Percentiles rank a stretch among this genome's conserved stretches.
Conservation (phyloP, 2,888 invertebrate genomes). For the Bhutanitis thaidina region DNA sequence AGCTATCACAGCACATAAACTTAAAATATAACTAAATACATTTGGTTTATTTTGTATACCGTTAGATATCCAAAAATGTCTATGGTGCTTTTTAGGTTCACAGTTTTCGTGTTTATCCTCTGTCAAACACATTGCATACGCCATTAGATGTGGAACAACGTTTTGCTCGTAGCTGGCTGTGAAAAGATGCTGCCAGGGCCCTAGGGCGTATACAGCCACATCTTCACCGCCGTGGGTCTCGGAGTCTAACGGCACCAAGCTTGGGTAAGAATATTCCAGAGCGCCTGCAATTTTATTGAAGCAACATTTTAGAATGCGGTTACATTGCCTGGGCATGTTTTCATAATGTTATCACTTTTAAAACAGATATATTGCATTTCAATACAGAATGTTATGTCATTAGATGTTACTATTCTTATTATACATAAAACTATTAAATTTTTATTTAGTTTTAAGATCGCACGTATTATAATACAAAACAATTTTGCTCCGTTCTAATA, state of each 20-base stretch:
- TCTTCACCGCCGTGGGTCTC: constrained; percentile 90
- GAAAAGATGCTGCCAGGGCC: constrained; percentile 90
- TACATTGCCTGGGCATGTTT: too few relatives aligned
- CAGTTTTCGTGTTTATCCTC: constrained; percentile 70
- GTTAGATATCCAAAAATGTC: constrained; percentile 32
- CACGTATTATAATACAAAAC: too few relatives aligned
- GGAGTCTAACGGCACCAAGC: constrained; percentile 79
- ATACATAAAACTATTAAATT: too few relatives aligned
- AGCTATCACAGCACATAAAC: constrained; percentile 45
- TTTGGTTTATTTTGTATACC: constrained; percentile 27
- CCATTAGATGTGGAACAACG: constrained; percentile 87
- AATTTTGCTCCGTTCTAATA: too few relatives aligned
- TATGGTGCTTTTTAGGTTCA: constrained; percentile 17
- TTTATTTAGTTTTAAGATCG: too few relatives aligned
- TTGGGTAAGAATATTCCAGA: constrained; percentile 77
- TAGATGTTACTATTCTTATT: too few relatives aligned
- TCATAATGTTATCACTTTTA: too few relatives aligned
- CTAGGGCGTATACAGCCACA: constrained; percentile 85
- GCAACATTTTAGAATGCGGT: background rate
- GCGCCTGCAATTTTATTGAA: constrained; percentile 46
- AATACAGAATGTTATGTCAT: too few relatives aligned
- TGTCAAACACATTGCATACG: constrained; percentile 85
- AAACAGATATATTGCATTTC: too few relatives aligned
- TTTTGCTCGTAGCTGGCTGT: constrained; percentile 89
- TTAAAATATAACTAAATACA: constrained; percentile 28